Percentiles rank a stretch among this genome's conserved stretches.
These are phyloP conservation scores for Osmerus eperlanus DNA, from an alignment of 2,113 vertebrate genomes.

Conservation along the genomic window DNA sequence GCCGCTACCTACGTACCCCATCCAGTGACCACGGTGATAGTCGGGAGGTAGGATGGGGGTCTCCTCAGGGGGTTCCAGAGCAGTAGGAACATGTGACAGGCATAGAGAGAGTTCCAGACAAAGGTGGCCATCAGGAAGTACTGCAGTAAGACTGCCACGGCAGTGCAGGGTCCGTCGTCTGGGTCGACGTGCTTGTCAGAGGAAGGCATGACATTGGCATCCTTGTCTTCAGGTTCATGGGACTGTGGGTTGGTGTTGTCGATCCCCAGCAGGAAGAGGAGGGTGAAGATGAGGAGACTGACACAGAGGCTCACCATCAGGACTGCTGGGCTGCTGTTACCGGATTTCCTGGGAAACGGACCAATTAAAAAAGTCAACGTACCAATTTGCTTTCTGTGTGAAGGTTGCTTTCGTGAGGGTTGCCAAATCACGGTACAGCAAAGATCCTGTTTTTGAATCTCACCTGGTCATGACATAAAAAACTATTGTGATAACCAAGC, in stretches of 20 bases:
- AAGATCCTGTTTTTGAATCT: not conserved
- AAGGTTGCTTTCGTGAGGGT: too few species aligned
- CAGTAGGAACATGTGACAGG: constrained; percentile 51
- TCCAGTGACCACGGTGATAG: constrained; percentile 32
- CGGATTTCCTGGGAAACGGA: not conserved
- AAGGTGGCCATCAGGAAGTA: constrained; percentile 60
- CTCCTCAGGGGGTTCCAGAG: constrained; percentile 48
- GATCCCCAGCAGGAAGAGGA: constrained; percentile 61
- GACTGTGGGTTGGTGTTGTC: constrained; percentile 39
- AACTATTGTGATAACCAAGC: constrained; percentile 50
- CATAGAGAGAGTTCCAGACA: constrained; percentile 52
- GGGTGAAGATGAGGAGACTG: constrained; percentile 64
- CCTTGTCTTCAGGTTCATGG: not conserved
- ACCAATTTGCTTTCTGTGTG: too few species aligned
- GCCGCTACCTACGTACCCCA: constrained; percentile 52
- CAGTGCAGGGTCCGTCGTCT: constrained; percentile 9
- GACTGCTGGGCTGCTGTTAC: not conserved
- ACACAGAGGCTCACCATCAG: constrained; percentile 57
- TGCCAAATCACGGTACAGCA: too few species aligned
- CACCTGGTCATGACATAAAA: constrained; percentile 52
- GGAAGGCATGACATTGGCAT: not conserved
- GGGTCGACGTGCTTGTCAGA: not conserved
- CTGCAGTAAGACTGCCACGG: constrained; percentile 39
- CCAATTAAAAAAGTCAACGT: too few species aligned
- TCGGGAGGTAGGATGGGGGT: constrained; percentile 36